phyloP scores from a whole-genome alignment of 2,888 invertebrate species.

The Drosophila mimetica region DNA sequence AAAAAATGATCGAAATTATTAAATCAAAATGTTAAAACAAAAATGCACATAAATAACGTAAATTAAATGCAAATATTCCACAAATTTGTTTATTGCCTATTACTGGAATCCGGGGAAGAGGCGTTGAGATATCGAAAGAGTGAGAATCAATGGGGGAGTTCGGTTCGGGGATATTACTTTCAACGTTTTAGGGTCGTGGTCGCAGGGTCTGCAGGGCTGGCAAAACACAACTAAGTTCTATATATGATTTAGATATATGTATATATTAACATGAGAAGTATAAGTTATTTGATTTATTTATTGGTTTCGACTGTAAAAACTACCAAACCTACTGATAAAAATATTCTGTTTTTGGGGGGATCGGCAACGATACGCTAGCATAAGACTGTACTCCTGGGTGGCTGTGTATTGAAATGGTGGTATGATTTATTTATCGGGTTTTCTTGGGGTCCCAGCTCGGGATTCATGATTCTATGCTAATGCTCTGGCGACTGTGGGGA shows the following conservation, averaged over 20 bases:
- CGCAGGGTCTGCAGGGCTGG: constrained; percentile 66
- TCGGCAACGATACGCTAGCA: constrained; percentile 50
- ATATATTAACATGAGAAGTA: constrained; percentile 24
- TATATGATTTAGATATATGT: neutral
- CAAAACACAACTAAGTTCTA: constrained; percentile 73
- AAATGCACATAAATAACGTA: constrained; percentile 62
- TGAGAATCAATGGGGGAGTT: constrained; percentile 47
- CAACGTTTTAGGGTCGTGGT: constrained; percentile 54
- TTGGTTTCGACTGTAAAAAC: constrained; percentile 52
- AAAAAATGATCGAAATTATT: constrained; percentile 55
- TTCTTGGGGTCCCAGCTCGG: constrained; percentile 12
- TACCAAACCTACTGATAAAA: constrained; percentile 69
- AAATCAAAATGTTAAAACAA: constrained; percentile 47
- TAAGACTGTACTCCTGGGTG: constrained; percentile 33
- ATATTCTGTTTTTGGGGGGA: constrained; percentile 36
- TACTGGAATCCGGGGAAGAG: constrained; percentile 32
- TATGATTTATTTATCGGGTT: constrained; percentile 19
- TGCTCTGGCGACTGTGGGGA: constrained; percentile 46
- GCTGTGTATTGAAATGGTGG: constrained; percentile 33
- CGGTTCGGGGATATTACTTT: constrained; percentile 50
- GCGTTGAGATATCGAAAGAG: constrained; percentile 24
- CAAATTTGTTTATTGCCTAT: constrained; percentile 49
- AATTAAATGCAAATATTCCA: constrained; percentile 61
- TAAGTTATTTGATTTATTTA: constrained; percentile 43
- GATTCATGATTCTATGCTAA: constrained; percentile 49